A percentile compares a stretch with the other conserved stretches of the same genome.
Evolutionary conservation across 2,113 vertebrate genomes (phyloP).

Genomic region (Lepisosteus oculatus): DNA sequence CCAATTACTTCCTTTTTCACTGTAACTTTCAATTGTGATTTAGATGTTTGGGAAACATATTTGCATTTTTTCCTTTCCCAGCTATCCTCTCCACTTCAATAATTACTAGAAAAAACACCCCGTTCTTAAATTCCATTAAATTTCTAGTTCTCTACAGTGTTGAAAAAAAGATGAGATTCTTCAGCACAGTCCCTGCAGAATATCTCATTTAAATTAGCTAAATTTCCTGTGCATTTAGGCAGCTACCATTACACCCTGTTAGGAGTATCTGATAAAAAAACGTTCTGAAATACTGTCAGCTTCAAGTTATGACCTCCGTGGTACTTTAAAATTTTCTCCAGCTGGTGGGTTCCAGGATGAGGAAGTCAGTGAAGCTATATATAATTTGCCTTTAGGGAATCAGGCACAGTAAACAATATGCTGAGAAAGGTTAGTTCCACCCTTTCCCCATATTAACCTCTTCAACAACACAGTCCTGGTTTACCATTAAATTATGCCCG

Average conservation of each 20-base stretch:
- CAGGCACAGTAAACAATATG: slow-evolving; percentile 44
- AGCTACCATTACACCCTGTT: neutral
- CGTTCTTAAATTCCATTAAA: no score
- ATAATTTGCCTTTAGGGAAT: slow-evolving; percentile 54
- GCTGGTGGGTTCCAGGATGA: slow-evolving; percentile 44
- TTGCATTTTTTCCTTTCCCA: no score
- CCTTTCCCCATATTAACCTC: slow-evolving; percentile 34
- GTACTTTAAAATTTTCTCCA: slow-evolving; percentile 50
- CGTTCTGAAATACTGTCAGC: slow-evolving; percentile 12
- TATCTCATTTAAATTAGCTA: no score
- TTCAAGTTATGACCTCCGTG: slow-evolving; percentile 15
- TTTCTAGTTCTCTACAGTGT: no score
- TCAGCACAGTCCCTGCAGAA: no score
- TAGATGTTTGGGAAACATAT: no score
- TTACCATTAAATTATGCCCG: slow-evolving; percentile 26
- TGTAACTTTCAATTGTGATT: no score
- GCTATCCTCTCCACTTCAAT: no score
- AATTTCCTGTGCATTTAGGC: neutral
- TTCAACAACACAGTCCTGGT: slow-evolving; percentile 34
- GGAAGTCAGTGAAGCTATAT: slow-evolving; percentile 46
- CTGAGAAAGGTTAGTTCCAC: slow-evolving; percentile 47
- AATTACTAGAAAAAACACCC: no score
- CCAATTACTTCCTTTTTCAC: no score
- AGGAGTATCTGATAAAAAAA: neutral
- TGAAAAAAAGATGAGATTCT: no score